These are phyloP conservation scores for Caerostris darwini DNA, from an alignment of 1,140 invertebrate species.

Conservation along the genomic window DNA sequence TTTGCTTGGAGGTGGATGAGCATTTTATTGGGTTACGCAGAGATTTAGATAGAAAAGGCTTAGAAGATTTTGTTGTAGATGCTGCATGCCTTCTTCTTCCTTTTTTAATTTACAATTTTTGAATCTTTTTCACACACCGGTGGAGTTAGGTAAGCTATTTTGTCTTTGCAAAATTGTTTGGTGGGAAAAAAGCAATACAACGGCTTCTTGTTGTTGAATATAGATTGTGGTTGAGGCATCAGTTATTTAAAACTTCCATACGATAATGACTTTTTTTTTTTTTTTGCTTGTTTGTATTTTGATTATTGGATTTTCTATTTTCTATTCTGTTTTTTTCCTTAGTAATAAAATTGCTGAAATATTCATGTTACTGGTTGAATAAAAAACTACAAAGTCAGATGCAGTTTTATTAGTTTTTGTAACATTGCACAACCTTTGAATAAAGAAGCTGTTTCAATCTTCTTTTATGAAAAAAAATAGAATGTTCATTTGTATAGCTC, in stretches of 20 bases:
- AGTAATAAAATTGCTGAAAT: slow-evolving; percentile 27
- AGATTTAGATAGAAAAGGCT: slow-evolving; percentile 35
- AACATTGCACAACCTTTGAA: neutral
- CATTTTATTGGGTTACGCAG: slow-evolving; percentile 58
- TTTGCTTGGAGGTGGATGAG: neutral
- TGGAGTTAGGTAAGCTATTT: neutral
- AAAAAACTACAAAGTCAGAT: neutral
- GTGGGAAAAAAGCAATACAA: slow-evolving; percentile 20
- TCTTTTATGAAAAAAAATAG: neutral
- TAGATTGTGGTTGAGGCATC: slow-evolving; percentile 4
- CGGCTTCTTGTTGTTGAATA: neutral
- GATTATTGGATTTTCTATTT: slow-evolving; percentile 7
- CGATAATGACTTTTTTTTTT: slow-evolving; percentile 44
- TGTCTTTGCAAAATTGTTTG: slow-evolving; percentile 38
- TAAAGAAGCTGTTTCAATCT: neutral
- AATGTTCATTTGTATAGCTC: neutral
- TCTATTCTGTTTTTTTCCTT: neutral
- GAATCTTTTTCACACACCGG: neutral
- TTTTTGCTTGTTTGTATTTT: neutral
- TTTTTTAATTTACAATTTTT: slow-evolving; percentile 64
- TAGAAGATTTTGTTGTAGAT: slow-evolving; percentile 23
- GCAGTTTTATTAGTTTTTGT: slow-evolving; percentile 3
- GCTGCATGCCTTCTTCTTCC: neutral
- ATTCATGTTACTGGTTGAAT: neutral
- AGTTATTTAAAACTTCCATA: slow-evolving; percentile 58